Evolutionary conservation across 2,113 vertebrate species (phyloP).

Genomic region (Puma concolor): DNA sequence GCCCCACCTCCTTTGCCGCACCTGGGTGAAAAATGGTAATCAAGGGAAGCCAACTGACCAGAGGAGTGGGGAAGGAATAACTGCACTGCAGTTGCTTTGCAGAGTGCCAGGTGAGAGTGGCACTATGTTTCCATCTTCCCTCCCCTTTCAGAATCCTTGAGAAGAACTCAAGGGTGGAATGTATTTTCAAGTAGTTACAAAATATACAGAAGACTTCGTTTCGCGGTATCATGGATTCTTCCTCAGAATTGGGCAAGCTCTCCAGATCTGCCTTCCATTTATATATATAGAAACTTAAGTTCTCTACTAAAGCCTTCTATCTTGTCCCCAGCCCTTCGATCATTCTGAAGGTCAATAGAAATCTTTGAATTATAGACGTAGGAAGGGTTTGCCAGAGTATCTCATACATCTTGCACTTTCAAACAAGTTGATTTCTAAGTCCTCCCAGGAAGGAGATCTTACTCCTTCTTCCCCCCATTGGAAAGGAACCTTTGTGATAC

Average conservation of each 20-base stretch:
- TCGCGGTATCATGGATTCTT: background rate
- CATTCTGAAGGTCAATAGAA: background rate
- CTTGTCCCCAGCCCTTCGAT: background rate
- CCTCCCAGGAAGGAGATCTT: background rate
- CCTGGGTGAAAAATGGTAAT: background rate
- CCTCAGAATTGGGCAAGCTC: background rate
- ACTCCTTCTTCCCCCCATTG: background rate
- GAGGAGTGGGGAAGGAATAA: background rate
- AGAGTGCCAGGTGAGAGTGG: background rate
- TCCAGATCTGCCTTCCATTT: background rate
- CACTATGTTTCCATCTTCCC: background rate
- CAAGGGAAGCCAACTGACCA: background rate
- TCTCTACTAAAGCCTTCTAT: background rate
- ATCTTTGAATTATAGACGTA: background rate
- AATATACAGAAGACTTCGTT: background rate
- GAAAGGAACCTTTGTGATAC: background rate
- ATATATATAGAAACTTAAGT: background rate
- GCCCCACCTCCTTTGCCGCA: background rate
- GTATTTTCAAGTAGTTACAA: background rate
- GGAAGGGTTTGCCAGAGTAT: background rate
- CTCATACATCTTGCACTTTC: background rate
- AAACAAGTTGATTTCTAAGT: background rate
- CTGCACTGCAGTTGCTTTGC: background rate
- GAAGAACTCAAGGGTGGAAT: background rate
- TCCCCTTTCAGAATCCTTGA: background rate